phyloP scores from a whole-genome alignment of 2,888 invertebrate species.

The Argynnis bischoffii region DNA sequence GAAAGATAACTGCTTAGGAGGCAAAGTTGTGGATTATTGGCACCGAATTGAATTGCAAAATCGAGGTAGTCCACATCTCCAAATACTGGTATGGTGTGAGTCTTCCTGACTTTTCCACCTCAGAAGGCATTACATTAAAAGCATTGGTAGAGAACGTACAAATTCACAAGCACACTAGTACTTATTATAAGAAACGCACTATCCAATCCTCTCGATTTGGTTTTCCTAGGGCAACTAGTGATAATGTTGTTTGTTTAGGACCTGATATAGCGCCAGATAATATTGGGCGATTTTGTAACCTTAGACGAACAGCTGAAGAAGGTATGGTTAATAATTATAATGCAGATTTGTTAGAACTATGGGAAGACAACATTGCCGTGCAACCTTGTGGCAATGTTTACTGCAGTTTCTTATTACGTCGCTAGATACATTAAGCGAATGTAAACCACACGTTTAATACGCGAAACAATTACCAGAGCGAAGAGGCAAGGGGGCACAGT shows the following conservation, averaged over 20 bases:
- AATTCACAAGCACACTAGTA: slow-evolving; percentile 43
- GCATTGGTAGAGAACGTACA: slow-evolving; percentile 38
- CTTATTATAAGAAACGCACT: slow-evolving; percentile 42
- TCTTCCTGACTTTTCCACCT: slow-evolving; percentile 38
- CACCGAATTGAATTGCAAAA: slow-evolving; percentile 53
- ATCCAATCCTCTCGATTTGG: slow-evolving; percentile 40
- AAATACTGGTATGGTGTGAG: slow-evolving; percentile 48
- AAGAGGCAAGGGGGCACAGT: slow-evolving; percentile 40
- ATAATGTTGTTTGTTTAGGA: slow-evolving; percentile 41
- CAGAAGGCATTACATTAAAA: slow-evolving; percentile 16
- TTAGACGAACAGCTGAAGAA: slow-evolving; percentile 45
- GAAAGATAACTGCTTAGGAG: slow-evolving; percentile 1
- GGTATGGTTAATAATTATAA: slow-evolving; percentile 51
- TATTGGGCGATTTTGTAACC: slow-evolving; percentile 47
- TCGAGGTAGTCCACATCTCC: slow-evolving; percentile 51
- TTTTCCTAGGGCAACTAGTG: slow-evolving; percentile 42
- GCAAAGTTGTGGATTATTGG: slow-evolving; percentile 42
- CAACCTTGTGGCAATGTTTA: slow-evolving; percentile 51
- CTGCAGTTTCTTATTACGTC: slow-evolving; percentile 50
- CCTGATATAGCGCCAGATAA: slow-evolving; percentile 48
- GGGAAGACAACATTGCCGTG: slow-evolving; percentile 52
- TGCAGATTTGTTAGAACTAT: slow-evolving; percentile 42
- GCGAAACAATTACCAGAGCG: slow-evolving; percentile 41
- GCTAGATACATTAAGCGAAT: slow-evolving; percentile 48
- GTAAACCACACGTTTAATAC: slow-evolving; percentile 44